A percentile compares a stretch with the other conserved stretches of the same genome.
These are phyloP conservation scores for Drosophila cracens DNA, from an alignment of 2,888 invertebrate species.

Conservation along the genomic window DNA sequence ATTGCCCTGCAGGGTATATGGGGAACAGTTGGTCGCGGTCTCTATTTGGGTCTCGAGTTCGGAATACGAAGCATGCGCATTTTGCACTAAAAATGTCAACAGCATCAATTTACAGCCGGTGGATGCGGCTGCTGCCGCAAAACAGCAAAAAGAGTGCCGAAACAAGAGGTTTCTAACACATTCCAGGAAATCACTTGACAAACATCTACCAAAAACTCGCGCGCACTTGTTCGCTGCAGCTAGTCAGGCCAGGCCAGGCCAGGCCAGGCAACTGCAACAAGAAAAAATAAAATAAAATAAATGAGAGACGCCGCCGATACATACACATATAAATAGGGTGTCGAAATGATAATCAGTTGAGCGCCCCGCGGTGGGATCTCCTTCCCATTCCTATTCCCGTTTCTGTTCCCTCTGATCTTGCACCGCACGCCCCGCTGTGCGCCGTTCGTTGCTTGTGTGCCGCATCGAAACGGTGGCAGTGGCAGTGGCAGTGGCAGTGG, in stretches of 20 bases:
- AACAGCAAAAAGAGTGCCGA: constrained; percentile 34
- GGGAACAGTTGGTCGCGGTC: constrained; percentile 24
- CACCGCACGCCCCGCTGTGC: constrained; percentile 67
- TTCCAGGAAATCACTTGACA: constrained; percentile 71
- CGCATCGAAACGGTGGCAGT: constrained; percentile 47
- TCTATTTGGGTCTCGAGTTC: constrained; percentile 1
- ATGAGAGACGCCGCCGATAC: constrained; percentile 41
- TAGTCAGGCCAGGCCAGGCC: background rate
- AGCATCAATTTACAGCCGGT: constrained; percentile 66
- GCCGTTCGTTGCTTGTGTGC: constrained; percentile 16
- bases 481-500: constrained; percentile 14
- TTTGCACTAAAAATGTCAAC: constrained; percentile 73
- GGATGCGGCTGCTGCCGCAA: constrained; percentile 12
- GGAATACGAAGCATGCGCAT: constrained; percentile 22
- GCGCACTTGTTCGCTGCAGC: constrained; percentile 34
- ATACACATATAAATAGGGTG: constrained; percentile 78
- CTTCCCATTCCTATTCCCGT: constrained; percentile 26
- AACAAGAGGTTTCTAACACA: constrained; percentile 67
- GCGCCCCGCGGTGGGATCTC: constrained; percentile 71
- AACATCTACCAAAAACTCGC: constrained; percentile 31
- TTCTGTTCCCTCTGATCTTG: constrained; percentile 61
- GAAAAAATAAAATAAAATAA: constrained; percentile 5
- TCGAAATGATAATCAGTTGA: constrained; percentile 79
- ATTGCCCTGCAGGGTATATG: background rate
- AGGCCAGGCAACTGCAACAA: background rate